A percentile compares a stretch with the other conserved stretches of the same genome.
Conservation (phyloP, 2,113 vertebrate species). For the Pelmatolapia mariae region DNA sequence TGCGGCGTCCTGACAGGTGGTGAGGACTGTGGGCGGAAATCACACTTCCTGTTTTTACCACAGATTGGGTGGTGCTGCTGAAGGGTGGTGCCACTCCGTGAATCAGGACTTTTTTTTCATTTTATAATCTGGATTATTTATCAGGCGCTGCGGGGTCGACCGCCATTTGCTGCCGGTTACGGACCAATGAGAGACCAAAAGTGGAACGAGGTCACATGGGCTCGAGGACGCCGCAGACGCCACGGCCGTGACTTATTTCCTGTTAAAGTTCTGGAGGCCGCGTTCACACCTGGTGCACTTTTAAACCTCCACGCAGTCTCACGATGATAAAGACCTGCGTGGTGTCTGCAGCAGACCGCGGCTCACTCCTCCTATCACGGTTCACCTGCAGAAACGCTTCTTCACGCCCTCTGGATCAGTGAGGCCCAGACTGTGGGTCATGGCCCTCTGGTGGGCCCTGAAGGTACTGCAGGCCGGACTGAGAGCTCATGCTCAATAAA, state of each 20-base stretch:
- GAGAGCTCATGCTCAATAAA: accelerated
- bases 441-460: background rate
- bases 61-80: background rate
- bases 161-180: accelerated
- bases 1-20: background rate
- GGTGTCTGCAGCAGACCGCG: background rate
- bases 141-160: background rate
- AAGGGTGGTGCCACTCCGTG: accelerated
- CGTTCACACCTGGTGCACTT: background rate
- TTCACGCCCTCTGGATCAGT: too few species aligned
- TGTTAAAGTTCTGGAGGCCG: background rate
- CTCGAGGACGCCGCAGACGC: background rate
- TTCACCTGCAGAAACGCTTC: background rate
- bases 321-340: background rate
- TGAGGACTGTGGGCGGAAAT: too few species aligned
- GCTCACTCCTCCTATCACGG: background rate
- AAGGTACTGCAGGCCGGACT: accelerated
- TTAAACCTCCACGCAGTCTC: background rate
- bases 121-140: background rate
- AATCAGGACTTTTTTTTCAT: background rate
- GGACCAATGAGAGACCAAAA: accelerated
- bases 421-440: background rate
- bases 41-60: background rate
- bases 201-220: background rate
- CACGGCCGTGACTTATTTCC: background rate